Base-by-base conservation (phyloP, 2,797 vertebrate species). In the Hippocampus kuda region DNA sequence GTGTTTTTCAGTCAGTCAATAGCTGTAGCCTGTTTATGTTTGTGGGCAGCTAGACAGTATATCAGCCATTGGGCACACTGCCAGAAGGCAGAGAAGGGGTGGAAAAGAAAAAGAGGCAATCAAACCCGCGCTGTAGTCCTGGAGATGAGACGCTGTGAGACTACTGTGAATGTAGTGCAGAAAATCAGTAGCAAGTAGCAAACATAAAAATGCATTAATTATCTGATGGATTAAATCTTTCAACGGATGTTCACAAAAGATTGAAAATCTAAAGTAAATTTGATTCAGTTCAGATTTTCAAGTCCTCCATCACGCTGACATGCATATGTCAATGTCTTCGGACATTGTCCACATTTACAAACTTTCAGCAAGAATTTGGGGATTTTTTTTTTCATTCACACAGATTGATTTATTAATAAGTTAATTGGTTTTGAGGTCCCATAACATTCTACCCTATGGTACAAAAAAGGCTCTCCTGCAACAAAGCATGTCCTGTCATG, bases 1-100 rank as follows among this genome's bases (percentile, higher is more conserved):
- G 74, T 78, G 75, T 77, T 80, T 81, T 79, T 64, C 57, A 65
- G 63, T 65, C 18, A 60, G 87, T 90, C 88, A 86, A 90, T 90
- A 86, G 68, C 74, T 82, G 34, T 7, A 7, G 34, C 34, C 34
- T 38, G 84, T 85, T 89, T 85, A 86, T 86, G 79, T 75, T 80
- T 81, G 72, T 82, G 75, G 53, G 82, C 77, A 16, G 46, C 16
- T 38, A 38, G 34, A 51, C 20, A 76, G 70, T 85, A 81, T 80
- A 84, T 83, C 84, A 86, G 83, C 80, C 75, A 73, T 30, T 48
- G 75, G 86, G 81, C 85, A 65, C 72, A 53, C 74, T 16, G 81
- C 84, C 84, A 82, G 80, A 48, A 76, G 75, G 70, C 72, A 67
- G 74, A 34, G 24, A 75, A 62, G 46, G 57, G 16, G 20, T 49